Evolutionary conservation across 2,888 invertebrate genomes (phyloP), one percentile per base, ranked within the genome.

Genomic region (Xanthorhoe designata): DNA sequence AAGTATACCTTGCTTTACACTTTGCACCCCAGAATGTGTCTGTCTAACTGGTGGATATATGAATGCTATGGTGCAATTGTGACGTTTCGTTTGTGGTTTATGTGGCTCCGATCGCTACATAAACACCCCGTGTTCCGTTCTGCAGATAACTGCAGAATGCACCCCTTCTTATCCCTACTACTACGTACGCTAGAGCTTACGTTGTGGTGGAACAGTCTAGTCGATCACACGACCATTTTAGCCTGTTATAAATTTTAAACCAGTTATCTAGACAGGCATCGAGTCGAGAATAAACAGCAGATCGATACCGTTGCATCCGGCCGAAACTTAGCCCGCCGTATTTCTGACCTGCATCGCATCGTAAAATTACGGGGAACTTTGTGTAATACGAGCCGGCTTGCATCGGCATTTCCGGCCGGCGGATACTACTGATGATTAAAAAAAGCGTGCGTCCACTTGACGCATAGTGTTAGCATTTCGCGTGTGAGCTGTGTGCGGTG

Each of bases 361-460:
- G 52, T 64, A 55, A 66, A 68, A 61, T 62, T 56, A 64, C 66
- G 50, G 54, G 61, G 57, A 50, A 52, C 55, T 61, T 49, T 24
- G 38, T 68, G 74, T 70, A 74, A 69, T 69, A 75, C 67, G 69
- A 72, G 73, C 70, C 72, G 71, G 74, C 69, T 9, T 45, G 59
- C 57, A 47, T 47, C 56, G 54, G 56, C 55, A 60, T 62, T 69
- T 55, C 47, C 73, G 68, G 71, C 57, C 61, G 70, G 64, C 68
- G 63, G 71, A 69, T 75, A 72, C 78, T 72, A 80, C 78, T 85
- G 83, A 84, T 85, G 67, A 70, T 68, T 69, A 61, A 85, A 85
- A 85, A 87, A 85, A 84, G 85, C 85, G 85, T 88, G 88, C 88
- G 87, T 88, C 89, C 89, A 90, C 90, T 91, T 86, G 89, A 90